Evolutionary conservation across 2,888 invertebrate species (phyloP).

Genomic region (Drosophila gaucha): DNA sequence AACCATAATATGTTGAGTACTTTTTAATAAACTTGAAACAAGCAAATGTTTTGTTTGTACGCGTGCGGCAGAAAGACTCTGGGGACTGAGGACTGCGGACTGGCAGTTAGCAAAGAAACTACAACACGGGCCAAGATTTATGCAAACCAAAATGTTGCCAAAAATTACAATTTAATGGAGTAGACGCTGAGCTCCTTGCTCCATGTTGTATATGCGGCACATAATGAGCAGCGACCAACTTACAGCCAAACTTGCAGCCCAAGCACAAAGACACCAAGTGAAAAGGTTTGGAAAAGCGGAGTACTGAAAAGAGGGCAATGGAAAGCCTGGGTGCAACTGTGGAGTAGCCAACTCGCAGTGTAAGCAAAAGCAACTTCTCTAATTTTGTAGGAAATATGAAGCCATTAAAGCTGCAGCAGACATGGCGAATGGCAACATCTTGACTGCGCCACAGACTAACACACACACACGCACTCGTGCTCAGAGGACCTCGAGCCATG

Average conservation of each 20-base stretch:
- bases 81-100: constrained; percentile 26
- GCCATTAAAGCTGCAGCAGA: constrained; percentile 80
- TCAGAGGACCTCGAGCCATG: constrained; percentile 53
- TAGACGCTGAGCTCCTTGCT: constrained; percentile 45
- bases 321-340: constrained; percentile 1
- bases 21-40: constrained; percentile 80
- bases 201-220: constrained; percentile 46
- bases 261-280: constrained; percentile 38
- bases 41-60: constrained; percentile 65
- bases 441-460: constrained; percentile 67
- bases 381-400: constrained; percentile 83
- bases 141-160: constrained; percentile 81
- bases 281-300: constrained; percentile 19
- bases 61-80: constrained; percentile 58
- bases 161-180: constrained; percentile 83
- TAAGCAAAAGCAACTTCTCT: constrained; percentile 78
- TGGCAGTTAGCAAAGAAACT: constrained; percentile 38
- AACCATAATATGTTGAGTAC: constrained; percentile 80
- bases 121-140: constrained; percentile 70
- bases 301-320: background rate
- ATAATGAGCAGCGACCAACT: constrained; percentile 77
- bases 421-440: constrained; percentile 76
- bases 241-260: constrained; percentile 50
- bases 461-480: constrained; percentile 26
- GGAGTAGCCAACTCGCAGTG: constrained; percentile 57